Base-by-base conservation (phyloP, 2,888 invertebrate species). In the Meliscaeva auricollis region DNA sequence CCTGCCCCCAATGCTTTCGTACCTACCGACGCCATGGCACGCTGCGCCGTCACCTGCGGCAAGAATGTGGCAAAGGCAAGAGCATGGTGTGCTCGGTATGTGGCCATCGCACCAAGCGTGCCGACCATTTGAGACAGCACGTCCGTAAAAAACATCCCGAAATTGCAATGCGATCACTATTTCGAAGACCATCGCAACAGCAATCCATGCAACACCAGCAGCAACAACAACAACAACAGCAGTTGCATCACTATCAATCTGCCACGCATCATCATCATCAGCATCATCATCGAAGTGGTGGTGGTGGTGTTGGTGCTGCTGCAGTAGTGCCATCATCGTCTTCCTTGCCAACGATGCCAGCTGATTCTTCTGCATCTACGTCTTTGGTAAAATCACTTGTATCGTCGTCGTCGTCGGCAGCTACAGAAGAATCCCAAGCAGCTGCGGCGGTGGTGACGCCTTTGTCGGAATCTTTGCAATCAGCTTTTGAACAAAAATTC, bases 11-110 rank as follows among this genome's bases (percentile, higher is more conserved):
- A 87, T 94, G 94, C 88, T 92, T 92, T 88, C 93, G 94, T 64
- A 93, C 93, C 35, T 94, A 94, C 89, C 93, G 93, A 62, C 93
- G 93, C 46, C 92, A 92, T 88, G 93, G 93, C 87, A 94, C 94
- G n/a, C 90, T 94, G 76, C 91, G 92, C 50, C 91, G 93, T 54
- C 94, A 94, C 88, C 88, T 93, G 88, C 91, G 93, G 7, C 93
- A 93, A 87, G 94, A 94, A 89, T 94, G 94, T 88, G 94, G 94
- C 60, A 93, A 93, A 89, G 92, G 91, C 74, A 92, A 92, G 87
- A 90, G 90, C 44, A 92, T 92, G 91, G 91, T 91, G 2, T 94
- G 94, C 87, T 93, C 93, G 1, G 92, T 93, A 46, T 94, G 94
- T 88, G 91, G 92, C 9, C 93, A 93, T 89, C 91, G 92, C 69